Evolutionary conservation across 1,140 invertebrate species (phyloP), one percentile per base, ranked within the genome.

Genomic region (Aphelenchoides avenae): DNA sequence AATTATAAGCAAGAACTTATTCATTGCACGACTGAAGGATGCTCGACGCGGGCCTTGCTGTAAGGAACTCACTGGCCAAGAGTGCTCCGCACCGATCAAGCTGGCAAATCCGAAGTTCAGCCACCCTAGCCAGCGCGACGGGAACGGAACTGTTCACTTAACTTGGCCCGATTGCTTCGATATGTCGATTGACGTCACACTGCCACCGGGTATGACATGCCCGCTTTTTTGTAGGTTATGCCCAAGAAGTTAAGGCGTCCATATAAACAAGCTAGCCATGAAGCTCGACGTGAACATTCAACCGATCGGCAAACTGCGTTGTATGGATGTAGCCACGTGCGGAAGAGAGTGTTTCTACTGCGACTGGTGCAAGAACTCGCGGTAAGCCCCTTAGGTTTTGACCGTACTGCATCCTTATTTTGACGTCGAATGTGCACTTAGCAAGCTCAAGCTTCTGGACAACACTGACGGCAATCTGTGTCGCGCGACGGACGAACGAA

Each of bases 381-480:
- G 72, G 67, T 69, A 5, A 20, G 24, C 18, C 13, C 13, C 34
- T 36, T n/a, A n/a, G 34, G 18, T 65, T 20, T 11, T 6, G 44
- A 20, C 18, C 7, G 57, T 13, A 61, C n/a, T n/a, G n/a, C 7
- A 39, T 13, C 13, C 34, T 13, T 36, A 36, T 36, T 36, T 36
- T 36, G 18, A 36, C 13, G 18, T 13, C 13, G 31, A 66, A 63
- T 49, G 5, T 9, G 30, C 27, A 40, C 26, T 42, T 41, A 70
- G 70, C 29, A 75, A 75, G 47, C 30, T 75, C 11, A 74, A 75
- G 49, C 46, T 75, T 9, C 39, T 75, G 36, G 74, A 75, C 46
- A 75, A 77, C 48, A 75, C 74, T 0, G 74, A 75, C 31, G 73
- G 73, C 34, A 75, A 75, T 51, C 47, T 75, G 42, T 75, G 73